Evolutionary conservation across 64 coral and sea anemone genomes (phyloP), one percentile per base, ranked within the genome.

Genomic region (Montipora sp.): DNA sequence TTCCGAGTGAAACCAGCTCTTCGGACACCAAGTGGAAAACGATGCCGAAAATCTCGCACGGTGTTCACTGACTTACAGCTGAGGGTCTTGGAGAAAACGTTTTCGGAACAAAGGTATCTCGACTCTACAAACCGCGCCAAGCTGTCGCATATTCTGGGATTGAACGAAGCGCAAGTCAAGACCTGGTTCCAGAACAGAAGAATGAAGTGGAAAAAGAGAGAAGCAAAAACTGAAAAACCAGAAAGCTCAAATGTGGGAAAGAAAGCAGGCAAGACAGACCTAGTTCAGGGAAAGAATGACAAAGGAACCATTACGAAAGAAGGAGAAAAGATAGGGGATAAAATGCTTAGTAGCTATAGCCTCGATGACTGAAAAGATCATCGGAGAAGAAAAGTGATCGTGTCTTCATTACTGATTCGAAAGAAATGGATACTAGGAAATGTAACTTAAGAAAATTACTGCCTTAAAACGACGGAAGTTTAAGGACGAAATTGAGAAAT

Each of bases 201-300:
- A 48, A 93, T 93, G 91, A 93, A 93, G 79, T 93, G 91, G 91
- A 93, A 93, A 74, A 93, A 88, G 48, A 93, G 87, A 51, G 77
- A 55, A 0, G 24, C 46, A 2, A 93, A 93, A 73, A 20, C 59
- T 6, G 91, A 88, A 7, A 93, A 93, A 66, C 75, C 83, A 1
- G 91, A 93, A 9, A 93, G 91, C n/a, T 87, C 91, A 11, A 87
- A 45, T 19, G 58, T 36, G 51, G 27, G 19, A 20, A 60, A 69
- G 23, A 93, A 93, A 67, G 63, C 15, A 50, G 82, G 71, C 44
- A 85, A 85, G 18, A 49, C 3, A 15, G 61, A 70, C 8, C 65
- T 5, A 12, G 19, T 44, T 20, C 27, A 48, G 3, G 66, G 8
- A 9, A 51, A 85, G 22, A 85, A 70, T 15, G 43, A 50, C 6